Evolutionary conservation across 2,888 invertebrate species (phyloP).

Genomic region (Hesperia comma): DNA sequence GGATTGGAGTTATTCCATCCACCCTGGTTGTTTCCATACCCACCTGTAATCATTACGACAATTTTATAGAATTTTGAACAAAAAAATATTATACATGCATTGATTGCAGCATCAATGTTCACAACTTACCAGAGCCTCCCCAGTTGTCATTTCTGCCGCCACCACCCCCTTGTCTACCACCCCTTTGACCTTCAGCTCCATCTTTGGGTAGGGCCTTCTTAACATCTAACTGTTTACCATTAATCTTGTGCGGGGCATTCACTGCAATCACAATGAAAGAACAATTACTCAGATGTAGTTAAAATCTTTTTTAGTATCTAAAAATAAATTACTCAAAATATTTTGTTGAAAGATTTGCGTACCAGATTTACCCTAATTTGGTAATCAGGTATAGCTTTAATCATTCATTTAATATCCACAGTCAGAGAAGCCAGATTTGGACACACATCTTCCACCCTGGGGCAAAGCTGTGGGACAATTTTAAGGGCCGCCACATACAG

Average conservation of each 20-base stretch:
- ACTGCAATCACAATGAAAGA: slow-evolving; percentile 72
- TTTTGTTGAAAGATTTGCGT: slow-evolving; percentile 77
- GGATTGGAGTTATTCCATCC: slow-evolving; percentile 81
- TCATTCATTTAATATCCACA: slow-evolving; percentile 78
- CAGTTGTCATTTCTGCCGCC: slow-evolving; percentile 67
- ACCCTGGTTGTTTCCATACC: slow-evolving; percentile 80
- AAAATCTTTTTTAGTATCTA: too few species aligned
- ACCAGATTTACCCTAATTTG: slow-evolving; percentile 64
- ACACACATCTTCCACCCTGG: slow-evolving; percentile 73
- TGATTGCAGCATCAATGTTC: not conserved
- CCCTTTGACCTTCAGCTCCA: slow-evolving; percentile 83
- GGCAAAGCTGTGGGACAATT: slow-evolving; percentile 74
- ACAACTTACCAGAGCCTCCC: slow-evolving; percentile 59
- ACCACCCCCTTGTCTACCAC: slow-evolving; percentile 78
- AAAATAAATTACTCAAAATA: not conserved
- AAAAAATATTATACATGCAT: too few species aligned
- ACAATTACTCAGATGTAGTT: too few species aligned
- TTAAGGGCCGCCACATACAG: too few species aligned
- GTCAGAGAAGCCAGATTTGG: slow-evolving; percentile 79
- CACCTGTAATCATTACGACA: slow-evolving; percentile 54
- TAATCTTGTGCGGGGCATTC: slow-evolving; percentile 92
- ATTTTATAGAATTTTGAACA: not conserved
- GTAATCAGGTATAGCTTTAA: slow-evolving; percentile 78
- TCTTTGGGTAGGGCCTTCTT: slow-evolving; percentile 97
- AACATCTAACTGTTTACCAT: slow-evolving; percentile 94